Conservation (phyloP, 2,888 invertebrate species). For the Rhorus exstirpatorius region DNA sequence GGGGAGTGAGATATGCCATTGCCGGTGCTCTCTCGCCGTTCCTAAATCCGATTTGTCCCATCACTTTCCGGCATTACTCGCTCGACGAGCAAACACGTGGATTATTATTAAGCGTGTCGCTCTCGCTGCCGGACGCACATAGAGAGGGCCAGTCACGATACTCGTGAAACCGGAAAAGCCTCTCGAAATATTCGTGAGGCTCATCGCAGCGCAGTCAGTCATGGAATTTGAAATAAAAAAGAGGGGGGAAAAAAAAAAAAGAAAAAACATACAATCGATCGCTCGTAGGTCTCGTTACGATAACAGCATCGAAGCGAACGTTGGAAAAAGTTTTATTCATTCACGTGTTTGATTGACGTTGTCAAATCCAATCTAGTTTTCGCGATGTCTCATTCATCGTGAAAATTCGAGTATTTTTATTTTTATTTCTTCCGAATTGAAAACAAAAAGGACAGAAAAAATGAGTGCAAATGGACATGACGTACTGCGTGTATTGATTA, state of each 20-base stretch:
- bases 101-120: conserved; percentile 66
- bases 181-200: conserved; percentile 20
- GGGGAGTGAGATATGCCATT: conserved; percentile 29
- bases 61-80: conserved; percentile 72
- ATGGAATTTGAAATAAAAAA: conserved; percentile 8
- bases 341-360: background rate
- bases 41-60: conserved; percentile 73
- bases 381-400: too few species aligned
- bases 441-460: too few species aligned
- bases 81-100: conserved; percentile 71
- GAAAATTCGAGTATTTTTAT: too few species aligned
- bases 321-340: background rate
- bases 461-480: too few species aligned
- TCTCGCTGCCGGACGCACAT: conserved; percentile 23
- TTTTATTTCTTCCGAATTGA: too few species aligned
- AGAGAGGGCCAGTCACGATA: conserved; percentile 17
- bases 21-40: conserved; percentile 15
- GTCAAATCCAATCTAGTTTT: background rate
- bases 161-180: conserved; percentile 23
- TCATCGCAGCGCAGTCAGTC: background rate
- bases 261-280: too few species aligned
- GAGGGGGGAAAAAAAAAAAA: too few species aligned
- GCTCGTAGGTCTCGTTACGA: background rate
- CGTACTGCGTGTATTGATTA: too few species aligned
- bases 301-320: background rate